These are phyloP conservation scores for Hipparchia semele DNA, from an alignment of 2,888 invertebrate species.

Conservation along the genomic window DNA sequence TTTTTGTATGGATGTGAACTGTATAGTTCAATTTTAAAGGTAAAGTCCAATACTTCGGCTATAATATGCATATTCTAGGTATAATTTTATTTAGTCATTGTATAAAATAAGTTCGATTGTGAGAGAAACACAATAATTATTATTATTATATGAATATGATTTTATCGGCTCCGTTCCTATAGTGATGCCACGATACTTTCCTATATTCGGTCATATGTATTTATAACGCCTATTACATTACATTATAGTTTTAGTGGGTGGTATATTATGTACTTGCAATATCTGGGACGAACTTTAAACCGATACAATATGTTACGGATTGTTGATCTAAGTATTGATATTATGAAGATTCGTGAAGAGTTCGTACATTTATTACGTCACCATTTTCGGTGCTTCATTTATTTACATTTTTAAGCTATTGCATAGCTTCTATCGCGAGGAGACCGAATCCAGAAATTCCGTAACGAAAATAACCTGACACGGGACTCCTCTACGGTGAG, in stretches of 20 bases:
- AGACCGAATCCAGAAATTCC: too few species aligned
- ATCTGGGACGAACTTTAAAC: constrained; percentile 51
- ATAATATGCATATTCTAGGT: constrained; percentile 68
- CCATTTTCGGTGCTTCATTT: background rate
- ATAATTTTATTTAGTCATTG: constrained; percentile 80
- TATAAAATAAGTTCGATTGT: constrained; percentile 74
- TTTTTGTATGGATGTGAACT: background rate
- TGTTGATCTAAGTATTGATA: constrained; percentile 51
- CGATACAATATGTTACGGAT: constrained; percentile 55
- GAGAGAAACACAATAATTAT: constrained; percentile 57
- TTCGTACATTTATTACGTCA: background rate
- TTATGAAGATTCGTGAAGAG: constrained; percentile 44
- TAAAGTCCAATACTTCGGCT: constrained; percentile 45
- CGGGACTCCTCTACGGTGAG: too few species aligned
- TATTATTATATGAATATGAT: constrained; percentile 50
- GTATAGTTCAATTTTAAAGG: background rate
- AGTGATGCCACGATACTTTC: constrained; percentile 67
- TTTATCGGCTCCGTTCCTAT: constrained; percentile 77
- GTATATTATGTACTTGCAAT: constrained; percentile 58
- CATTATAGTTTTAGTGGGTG: constrained; percentile 61
- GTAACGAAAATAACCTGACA: too few species aligned
- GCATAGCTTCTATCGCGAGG: too few species aligned
- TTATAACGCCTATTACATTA: constrained; percentile 65
- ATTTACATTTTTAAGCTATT: too few species aligned
- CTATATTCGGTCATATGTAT: constrained; percentile 57